These are phyloP conservation scores for Drosophila sordidapex DNA, from an alignment of 2,888 invertebrate species.

Conservation along the genomic window DNA sequence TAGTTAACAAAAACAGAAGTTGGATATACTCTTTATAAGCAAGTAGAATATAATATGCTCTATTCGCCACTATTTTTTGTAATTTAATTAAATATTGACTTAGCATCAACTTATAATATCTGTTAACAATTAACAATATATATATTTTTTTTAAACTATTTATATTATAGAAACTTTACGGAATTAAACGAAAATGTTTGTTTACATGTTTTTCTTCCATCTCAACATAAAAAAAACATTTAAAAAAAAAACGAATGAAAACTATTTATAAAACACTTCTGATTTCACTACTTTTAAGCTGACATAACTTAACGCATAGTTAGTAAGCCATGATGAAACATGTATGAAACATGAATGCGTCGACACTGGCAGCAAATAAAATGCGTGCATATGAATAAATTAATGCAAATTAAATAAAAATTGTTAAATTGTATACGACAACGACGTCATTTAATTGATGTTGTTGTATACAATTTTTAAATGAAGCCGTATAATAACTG, in stretches of 20 bases:
- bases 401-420: conserved; percentile 68
- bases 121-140: neutral
- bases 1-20: conserved; percentile 45
- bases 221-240: neutral
- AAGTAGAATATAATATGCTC: conserved; percentile 26
- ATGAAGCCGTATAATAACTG: conserved; percentile 14
- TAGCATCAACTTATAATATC: neutral
- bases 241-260: neutral
- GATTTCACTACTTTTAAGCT: neutral
- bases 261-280: neutral
- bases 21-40: neutral
- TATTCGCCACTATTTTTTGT: neutral
- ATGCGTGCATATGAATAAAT: conserved; percentile 62
- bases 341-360: conserved; percentile 20
- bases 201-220: neutral
- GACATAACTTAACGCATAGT: neutral
- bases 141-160: neutral
- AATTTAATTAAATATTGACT: neutral
- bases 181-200: neutral
- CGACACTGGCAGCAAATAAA: conserved; percentile 51
- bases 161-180: neutral
- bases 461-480: conserved; percentile 20
- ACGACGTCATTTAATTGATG: conserved; percentile 55
- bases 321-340: neutral
- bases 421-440: conserved; percentile 45